Evolutionary conservation across 2,113 vertebrate species (phyloP).

Genomic region (Leucoraja erinaceus): DNA sequence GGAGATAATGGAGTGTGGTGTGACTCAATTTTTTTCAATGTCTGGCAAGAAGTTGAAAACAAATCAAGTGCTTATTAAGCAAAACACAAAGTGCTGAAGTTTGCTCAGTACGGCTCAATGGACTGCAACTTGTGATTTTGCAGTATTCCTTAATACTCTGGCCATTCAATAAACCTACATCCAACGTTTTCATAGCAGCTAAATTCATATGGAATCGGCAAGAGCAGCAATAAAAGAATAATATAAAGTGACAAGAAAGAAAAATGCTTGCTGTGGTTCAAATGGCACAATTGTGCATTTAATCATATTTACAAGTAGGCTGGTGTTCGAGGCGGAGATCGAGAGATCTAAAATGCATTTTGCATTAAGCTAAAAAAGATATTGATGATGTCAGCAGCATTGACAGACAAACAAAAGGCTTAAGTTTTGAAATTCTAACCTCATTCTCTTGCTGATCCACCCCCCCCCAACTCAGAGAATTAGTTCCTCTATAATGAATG

Average conservation of each 20-base stretch:
- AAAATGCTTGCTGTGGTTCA: background rate
- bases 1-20: background rate
- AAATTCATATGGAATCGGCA: background rate
- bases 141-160: background rate
- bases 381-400: background rate
- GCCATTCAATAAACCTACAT: background rate
- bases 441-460: background rate
- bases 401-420: background rate
- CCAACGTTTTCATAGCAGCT: background rate
- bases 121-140: background rate
- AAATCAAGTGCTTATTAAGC: background rate
- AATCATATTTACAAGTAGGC: background rate
- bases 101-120: background rate
- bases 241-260: background rate
- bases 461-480: background rate
- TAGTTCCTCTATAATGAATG: conserved; percentile 9
- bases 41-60: background rate
- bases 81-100: no score
- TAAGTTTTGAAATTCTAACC: background rate
- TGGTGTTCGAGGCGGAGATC: background rate
- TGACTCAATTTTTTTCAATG: background rate
- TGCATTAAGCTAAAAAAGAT: background rate
- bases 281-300: background rate
- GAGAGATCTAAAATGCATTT: conserved; percentile 21
- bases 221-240: no score